Evolutionary conservation across 2,797 vertebrate genomes (phyloP), one percentile per base, ranked within the genome.

Genomic region (Enteromius viviparus): DNA sequence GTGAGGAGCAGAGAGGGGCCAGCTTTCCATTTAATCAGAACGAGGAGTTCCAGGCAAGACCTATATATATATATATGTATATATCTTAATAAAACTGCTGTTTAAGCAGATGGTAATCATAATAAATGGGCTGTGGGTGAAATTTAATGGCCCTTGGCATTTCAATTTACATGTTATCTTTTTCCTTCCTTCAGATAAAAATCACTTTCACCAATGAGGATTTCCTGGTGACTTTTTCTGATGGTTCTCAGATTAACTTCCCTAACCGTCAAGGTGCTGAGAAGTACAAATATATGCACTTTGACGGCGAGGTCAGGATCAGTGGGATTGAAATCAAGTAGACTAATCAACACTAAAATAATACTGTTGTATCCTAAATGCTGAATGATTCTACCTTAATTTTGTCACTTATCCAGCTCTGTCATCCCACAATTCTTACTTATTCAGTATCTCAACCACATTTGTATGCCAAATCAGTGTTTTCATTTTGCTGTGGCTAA

Each of bases 11-110:
- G 7, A 90, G 94, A 0, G 90, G 88, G 10, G 84, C 82, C n/a
- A 74, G 68, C 64, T 95, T 96, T 83, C 93, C 95, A 14, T 96
- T 96, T 87, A 83, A 83, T 0, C 87, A 60, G 51, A 94, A 92
- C 8, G 85, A 93, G 72, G 88, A 92, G 79, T 94, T 94, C 74
- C 91, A 92, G 93, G 95, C 94, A 81, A 86, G 89, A 11, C 29
- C 23, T 9, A 26, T 40, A 37, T 60, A 11, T 47, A 11, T 47
- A 17, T 45, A 47, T 47, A 40, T 40, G 37, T 8, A 11, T 45
- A 45, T 26, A 55, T 53, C 11, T 7, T 11, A 29, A 66, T 62
- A 40, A 62, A 53, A n/a, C 34, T 42, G 26, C 29, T 12, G 47
- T 69, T 42, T 55, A 37, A 75, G 51, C 32, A 75, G 49, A 37